Evolutionary conservation across 2,797 vertebrate genomes (phyloP).

Genomic region (Acrossocheilus wenchowensis): DNA sequence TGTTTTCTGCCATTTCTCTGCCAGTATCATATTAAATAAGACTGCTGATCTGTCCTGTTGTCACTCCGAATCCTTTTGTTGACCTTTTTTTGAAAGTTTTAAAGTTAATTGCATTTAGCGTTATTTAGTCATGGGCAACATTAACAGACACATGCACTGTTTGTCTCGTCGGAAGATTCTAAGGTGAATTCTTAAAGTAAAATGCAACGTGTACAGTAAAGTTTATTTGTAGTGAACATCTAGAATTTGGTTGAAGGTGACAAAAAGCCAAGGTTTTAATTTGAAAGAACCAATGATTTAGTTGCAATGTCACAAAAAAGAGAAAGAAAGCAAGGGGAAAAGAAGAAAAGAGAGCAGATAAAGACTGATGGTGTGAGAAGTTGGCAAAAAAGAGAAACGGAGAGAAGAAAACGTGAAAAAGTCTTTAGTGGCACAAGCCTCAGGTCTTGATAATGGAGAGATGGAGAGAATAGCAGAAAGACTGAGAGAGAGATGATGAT

Average conservation of each 20-base stretch:
- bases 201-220: not conserved
- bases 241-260: not conserved
- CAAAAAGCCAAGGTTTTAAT: not conserved
- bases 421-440: slow-evolving; percentile 27
- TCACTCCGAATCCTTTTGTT: not conserved
- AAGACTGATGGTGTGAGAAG: slow-evolving; percentile 6
- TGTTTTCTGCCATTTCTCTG: not conserved
- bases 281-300: not conserved
- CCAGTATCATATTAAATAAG: not conserved
- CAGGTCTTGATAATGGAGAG: slow-evolving; percentile 32
- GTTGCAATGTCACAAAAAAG: not conserved
- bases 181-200: not conserved
- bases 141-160: not conserved
- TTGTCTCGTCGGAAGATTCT: not conserved
- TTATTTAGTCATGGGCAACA: not conserved
- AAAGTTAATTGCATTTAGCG: not conserved
- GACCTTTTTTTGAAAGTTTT: not conserved
- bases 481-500: slow-evolving; percentile 39
- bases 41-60: not conserved
- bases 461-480: not conserved
- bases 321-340: not conserved
- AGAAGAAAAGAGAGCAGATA: not conserved
- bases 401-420: slow-evolving; percentile 5
- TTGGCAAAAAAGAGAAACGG: not conserved
- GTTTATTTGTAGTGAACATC: not conserved